phyloP scores from a whole-genome alignment of 2,113 vertebrate species.

The Panurus biarmicus region DNA sequence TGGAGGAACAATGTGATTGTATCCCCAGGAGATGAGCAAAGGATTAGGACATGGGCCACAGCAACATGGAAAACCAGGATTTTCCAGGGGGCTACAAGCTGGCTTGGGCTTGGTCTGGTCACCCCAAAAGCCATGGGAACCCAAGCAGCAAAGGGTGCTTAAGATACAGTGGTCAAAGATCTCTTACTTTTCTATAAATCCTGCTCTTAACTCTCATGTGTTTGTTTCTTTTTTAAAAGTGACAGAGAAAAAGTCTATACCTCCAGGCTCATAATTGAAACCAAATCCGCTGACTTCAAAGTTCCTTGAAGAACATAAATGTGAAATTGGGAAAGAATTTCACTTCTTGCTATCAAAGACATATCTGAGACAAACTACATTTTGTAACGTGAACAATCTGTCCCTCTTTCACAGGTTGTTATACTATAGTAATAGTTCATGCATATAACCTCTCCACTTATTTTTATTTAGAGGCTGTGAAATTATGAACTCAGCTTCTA shows the following conservation, averaged over 20 bases:
- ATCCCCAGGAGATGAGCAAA: neutral
- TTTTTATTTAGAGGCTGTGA: constrained; percentile 38
- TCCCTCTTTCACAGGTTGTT: constrained; percentile 21
- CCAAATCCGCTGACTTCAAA: constrained; percentile 4
- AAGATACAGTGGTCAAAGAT: neutral
- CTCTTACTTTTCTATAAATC: neutral
- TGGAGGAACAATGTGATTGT: rapidly evolving
- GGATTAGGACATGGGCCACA: rapidly evolving
- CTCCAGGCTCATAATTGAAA: constrained; percentile 9
- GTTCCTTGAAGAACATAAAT: constrained; percentile 1
- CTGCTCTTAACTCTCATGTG: neutral
- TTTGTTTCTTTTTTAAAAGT: neutral
- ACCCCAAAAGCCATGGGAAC: neutral
- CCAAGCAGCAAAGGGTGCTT: neutral
- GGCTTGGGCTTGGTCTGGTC: neutral
- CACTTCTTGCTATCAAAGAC: constrained; percentile 4
- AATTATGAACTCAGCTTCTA: constrained; percentile 48
- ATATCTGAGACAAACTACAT: constrained; percentile 16
- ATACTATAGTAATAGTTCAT: constrained; percentile 17
- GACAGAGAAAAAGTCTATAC: neutral
- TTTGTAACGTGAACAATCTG: constrained; percentile 14
- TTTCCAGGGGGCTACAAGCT: neutral
- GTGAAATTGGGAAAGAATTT: constrained; percentile 15
- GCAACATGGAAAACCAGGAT: neutral
- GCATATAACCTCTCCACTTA: constrained; percentile 17